Conservation (phyloP, 2,113 vertebrate species). For the Mirounga angustirostris region DNA sequence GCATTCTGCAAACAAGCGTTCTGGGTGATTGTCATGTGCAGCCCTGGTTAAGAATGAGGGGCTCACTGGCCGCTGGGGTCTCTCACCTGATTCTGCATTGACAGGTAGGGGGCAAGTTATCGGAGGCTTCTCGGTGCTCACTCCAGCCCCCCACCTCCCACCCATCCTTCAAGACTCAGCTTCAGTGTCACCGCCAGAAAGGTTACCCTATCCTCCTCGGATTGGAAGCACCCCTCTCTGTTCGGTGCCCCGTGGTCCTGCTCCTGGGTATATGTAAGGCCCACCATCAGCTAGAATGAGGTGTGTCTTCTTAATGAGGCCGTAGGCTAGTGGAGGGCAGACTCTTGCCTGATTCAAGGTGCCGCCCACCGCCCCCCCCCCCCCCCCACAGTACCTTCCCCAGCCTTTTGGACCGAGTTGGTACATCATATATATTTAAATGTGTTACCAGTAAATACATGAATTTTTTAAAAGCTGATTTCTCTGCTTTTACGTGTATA, state of each 20-base stretch:
- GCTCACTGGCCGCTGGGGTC: too few relatives aligned
- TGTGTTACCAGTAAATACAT: neutral
- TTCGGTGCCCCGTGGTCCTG: too few relatives aligned
- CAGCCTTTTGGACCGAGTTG: neutral
- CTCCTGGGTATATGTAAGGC: neutral
- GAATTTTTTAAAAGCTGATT: neutral
- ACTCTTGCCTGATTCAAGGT: neutral
- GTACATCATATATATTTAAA: neutral
- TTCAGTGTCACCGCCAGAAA: neutral
- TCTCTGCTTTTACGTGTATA: neutral
- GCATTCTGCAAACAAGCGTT: neutral
- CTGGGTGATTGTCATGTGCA: rapidly evolving
- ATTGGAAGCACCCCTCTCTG: neutral
- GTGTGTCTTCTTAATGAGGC: neutral
- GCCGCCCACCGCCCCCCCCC: rapidly evolving
- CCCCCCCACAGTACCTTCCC: neutral
- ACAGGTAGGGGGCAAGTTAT: neutral
- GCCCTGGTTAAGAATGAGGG: neutral
- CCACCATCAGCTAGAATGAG: neutral
- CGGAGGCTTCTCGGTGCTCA: neutral
- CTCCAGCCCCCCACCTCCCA: neutral
- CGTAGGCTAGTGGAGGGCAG: rapidly evolving
- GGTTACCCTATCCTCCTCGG: rapidly evolving
- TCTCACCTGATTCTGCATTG: neutral
- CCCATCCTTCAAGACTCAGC: neutral